phyloP scores from a whole-genome alignment of 2,888 invertebrate species.

The Notodonta ziczac region DNA sequence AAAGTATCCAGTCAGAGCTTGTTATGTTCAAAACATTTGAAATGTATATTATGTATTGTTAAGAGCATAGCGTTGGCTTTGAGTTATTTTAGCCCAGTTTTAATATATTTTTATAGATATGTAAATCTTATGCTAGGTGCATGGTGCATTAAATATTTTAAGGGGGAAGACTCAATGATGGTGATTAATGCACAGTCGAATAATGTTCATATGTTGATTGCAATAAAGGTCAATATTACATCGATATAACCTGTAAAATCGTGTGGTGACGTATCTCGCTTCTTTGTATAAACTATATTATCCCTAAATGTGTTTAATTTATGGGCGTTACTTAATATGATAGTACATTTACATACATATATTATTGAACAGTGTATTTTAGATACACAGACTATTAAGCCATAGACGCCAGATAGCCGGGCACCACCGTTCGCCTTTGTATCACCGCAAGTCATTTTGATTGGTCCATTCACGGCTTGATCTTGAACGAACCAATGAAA shows the following conservation, averaged over 20 bases:
- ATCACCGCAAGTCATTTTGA: too few species aligned
- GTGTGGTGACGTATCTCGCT: background rate
- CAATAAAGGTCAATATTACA: background rate
- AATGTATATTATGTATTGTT: slow-evolving; percentile 3
- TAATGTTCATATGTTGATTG: background rate
- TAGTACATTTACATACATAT: slow-evolving; percentile 34
- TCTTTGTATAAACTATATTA: background rate
- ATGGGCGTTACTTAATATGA: slow-evolving; percentile 37
- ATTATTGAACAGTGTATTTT: slow-evolving; percentile 40
- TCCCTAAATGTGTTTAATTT: slow-evolving; percentile 27
- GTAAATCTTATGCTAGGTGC: slow-evolving; percentile 19
- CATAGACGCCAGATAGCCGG: too few species aligned
- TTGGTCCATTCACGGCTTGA: too few species aligned
- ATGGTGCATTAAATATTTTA: slow-evolving; percentile 5
- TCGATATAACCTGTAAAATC: background rate
- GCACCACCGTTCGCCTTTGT: too few species aligned
- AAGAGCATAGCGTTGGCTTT: slow-evolving; percentile 3
- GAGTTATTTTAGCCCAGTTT: slow-evolving; percentile 2
- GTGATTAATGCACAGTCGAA: background rate
- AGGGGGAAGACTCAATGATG: background rate
- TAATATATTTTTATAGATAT: slow-evolving; percentile 22
- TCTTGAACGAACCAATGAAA: too few species aligned
- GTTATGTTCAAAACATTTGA: slow-evolving; percentile 5
- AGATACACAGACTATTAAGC: slow-evolving; percentile 10
- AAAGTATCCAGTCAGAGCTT: slow-evolving; percentile 6